A percentile compares a stretch with the other conserved stretches of the same genome.
Conservation (phyloP, 35 echinoderm and acorn worm genomes). For the Anneissia japonica region DNA sequence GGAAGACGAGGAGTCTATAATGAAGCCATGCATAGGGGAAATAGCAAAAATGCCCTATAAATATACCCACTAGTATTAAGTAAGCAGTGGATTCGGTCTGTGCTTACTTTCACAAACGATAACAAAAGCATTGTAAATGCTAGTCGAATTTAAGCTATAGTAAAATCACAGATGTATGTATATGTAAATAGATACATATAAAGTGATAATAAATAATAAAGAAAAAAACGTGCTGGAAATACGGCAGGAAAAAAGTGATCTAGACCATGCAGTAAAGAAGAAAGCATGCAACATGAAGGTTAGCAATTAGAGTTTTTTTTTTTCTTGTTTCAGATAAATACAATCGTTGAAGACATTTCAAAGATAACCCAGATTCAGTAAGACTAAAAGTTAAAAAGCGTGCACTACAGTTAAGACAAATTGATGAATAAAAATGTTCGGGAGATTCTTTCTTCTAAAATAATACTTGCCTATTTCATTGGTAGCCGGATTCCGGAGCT, state of each 20-base stretch:
- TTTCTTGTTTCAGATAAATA: not conserved
- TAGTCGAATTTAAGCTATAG: not conserved
- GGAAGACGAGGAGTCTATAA: not conserved
- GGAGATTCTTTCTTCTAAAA: not conserved
- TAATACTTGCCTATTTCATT: not conserved
- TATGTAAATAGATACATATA: not conserved
- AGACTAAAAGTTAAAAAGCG: not conserved
- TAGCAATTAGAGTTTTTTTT: not conserved
- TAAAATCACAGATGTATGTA: not conserved
- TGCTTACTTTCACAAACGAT: not conserved
- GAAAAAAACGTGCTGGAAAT: not conserved
- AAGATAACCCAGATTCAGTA: not conserved
- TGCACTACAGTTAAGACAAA: not conserved
- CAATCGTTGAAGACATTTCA: not conserved
- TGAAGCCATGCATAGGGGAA: not conserved
- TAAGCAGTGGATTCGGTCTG: not conserved
- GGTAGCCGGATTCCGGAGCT: not conserved
- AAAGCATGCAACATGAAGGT: too few relatives aligned
- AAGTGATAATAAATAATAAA: not conserved
- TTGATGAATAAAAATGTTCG: not conserved
- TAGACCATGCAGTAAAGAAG: not conserved
- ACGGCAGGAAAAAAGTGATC: not conserved
- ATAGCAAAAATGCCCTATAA: not conserved
- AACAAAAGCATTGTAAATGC: not conserved
- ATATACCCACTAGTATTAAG: too few relatives aligned